These are phyloP conservation scores for Petrocephalus microphthalmus DNA, from an alignment of 2,113 vertebrate genomes.

Conservation along the genomic window DNA sequence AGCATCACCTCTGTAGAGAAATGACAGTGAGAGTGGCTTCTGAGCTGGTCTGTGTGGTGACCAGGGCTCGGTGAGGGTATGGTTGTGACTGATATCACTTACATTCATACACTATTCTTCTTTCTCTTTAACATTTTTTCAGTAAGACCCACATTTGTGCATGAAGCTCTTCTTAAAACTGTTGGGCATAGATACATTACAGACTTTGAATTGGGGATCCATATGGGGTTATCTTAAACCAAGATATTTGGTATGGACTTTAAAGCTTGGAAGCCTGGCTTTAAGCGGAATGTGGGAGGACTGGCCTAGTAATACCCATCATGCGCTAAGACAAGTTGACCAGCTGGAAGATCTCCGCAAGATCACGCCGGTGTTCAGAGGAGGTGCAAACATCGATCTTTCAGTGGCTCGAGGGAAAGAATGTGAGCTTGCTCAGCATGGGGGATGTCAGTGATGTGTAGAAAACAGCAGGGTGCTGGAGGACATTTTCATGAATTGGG, in stretches of 20 bases:
- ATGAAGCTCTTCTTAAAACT: neutral
- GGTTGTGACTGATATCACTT: neutral
- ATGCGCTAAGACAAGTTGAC: neutral
- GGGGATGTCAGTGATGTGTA: neutral
- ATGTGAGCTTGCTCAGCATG: neutral
- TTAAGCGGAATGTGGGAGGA: neutral
- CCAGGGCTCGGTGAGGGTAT: neutral
- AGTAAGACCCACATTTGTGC: neutral
- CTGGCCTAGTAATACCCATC: neutral
- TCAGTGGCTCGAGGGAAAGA: neutral
- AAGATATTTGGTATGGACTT: no score
- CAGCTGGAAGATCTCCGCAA: slow-evolving; percentile 10
- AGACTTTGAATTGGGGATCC: neutral
- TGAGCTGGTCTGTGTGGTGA: neutral
- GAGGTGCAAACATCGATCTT: slow-evolving; percentile 1
- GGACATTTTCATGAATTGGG: slow-evolving; percentile 10
- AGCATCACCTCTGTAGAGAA: neutral
- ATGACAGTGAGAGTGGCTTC: neutral
- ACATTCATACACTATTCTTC: neutral
- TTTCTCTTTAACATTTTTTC: neutral
- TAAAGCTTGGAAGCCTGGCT: neutral
- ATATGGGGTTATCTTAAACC: neutral
- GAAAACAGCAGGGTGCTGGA: neutral
- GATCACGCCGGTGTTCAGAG: neutral
- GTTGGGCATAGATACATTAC: neutral